A percentile compares a stretch with the other conserved stretches of the same genome.
Evolutionary conservation across 2,888 invertebrate genomes (phyloP).

Genomic region (Cancer borealis): DNA sequence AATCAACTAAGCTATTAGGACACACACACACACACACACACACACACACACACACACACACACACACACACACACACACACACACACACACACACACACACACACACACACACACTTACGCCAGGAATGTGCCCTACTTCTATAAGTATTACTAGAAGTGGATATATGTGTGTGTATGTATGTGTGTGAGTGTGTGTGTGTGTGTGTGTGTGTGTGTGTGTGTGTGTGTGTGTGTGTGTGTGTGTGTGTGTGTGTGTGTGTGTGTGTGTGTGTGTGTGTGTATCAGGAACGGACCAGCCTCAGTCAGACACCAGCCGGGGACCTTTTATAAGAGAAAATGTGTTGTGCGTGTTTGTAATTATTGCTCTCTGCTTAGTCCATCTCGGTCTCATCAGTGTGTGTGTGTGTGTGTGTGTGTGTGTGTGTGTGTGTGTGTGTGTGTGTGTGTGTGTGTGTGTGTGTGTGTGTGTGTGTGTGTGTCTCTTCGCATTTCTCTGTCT

Average conservation of each 20-base stretch:
- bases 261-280: constrained; percentile 34
- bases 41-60: constrained; percentile 33
- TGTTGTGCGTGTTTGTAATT: background rate
- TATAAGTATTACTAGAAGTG: background rate
- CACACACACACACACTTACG: constrained; percentile 31
- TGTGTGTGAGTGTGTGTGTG: background rate
- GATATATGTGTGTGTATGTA: background rate
- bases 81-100: constrained; percentile 30
- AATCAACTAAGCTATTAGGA: background rate
- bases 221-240: background rate
- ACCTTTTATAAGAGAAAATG: background rate
- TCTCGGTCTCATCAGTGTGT: background rate
- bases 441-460: background rate
- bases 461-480: background rate
- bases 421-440: background rate
- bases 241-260: constrained; percentile 27
- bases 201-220: background rate
- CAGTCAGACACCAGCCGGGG: background rate
- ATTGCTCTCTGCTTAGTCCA: constrained; percentile 5
- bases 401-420: background rate
- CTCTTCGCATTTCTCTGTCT: background rate
- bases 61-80: background rate
- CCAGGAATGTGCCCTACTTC: constrained; percentile 4
- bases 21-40: background rate
- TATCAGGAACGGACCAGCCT: background rate